Conservation (phyloP, 2,797 vertebrate genomes). For the Hoplostethus atlanticus region DNA sequence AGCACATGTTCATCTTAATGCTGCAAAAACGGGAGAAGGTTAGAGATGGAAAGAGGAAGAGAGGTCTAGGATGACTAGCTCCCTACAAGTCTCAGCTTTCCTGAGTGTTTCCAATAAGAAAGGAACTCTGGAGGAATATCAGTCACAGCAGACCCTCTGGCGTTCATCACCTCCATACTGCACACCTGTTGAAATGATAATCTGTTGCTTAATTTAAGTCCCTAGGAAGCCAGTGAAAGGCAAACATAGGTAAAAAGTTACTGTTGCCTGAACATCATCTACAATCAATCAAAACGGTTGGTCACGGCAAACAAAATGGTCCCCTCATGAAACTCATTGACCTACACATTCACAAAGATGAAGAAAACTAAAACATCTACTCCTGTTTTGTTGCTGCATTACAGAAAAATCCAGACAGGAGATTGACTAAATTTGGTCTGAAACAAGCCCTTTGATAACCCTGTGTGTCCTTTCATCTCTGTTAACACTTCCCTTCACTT, state of each 20-base stretch:
- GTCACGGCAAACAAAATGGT: conserved; percentile 43
- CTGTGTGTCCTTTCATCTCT: conserved; percentile 54
- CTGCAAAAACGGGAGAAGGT: conserved; percentile 26
- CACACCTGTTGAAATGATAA: conserved; percentile 28
- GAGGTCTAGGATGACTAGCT: conserved; percentile 24
- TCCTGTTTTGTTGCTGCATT: conserved; percentile 51
- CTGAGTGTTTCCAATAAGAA: conserved; percentile 17
- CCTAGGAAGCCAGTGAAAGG: background rate
- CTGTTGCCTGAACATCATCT: conserved; percentile 10
- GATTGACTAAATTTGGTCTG: conserved; percentile 58
- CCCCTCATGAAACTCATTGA: conserved; percentile 21
- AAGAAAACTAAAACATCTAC: conserved; percentile 23
- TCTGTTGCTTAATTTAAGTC: conserved; percentile 5
- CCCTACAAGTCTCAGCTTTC: conserved; percentile 18
- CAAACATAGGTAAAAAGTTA: background rate
- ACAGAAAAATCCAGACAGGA: conserved; percentile 54
- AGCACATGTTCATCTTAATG: conserved; percentile 70
- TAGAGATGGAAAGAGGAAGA: conserved; percentile 19
- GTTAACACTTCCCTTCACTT: conserved; percentile 56
- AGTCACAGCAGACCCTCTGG: conserved; percentile 18
- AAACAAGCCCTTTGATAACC: conserved; percentile 42
- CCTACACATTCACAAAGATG: conserved; percentile 32
- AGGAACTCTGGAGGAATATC: conserved; percentile 31
- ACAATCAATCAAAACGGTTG: conserved; percentile 20
- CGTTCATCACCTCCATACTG: conserved; percentile 18